phyloP scores from a whole-genome alignment of 2,888 invertebrate species.

The Rutpela maculata region DNA sequence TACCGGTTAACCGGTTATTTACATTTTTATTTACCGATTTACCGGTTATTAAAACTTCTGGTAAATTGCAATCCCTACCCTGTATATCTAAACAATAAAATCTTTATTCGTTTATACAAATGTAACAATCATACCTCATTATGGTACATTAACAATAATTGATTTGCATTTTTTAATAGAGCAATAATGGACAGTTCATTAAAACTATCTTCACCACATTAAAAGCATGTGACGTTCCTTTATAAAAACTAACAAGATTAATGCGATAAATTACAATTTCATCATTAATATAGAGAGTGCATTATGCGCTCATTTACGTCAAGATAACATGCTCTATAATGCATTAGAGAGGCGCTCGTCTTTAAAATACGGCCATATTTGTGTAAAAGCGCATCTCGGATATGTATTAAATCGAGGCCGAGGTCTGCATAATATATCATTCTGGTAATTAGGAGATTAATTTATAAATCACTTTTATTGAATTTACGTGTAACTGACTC shows the following conservation, averaged over 20 bases:
- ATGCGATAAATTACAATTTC: conserved; percentile 40
- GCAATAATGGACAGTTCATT: background rate
- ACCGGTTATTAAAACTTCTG: too few species aligned
- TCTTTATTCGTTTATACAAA: too few species aligned
- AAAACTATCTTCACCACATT: background rate
- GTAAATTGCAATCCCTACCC: too few species aligned
- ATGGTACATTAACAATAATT: too few species aligned
- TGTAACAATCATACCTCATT: too few species aligned
- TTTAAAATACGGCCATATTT: background rate
- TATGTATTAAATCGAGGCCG: background rate
- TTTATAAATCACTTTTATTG: conserved; percentile 7
- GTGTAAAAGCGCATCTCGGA: conserved; percentile 7
- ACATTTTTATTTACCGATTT: too few species aligned
- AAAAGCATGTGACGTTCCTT: too few species aligned
- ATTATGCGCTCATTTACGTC: conserved; percentile 4
- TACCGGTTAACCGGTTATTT: too few species aligned
- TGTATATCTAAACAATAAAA: too few species aligned
- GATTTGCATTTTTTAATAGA: background rate
- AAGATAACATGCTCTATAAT: background rate
- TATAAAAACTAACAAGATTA: conserved; percentile 28
- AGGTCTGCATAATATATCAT: conserved; percentile 4
- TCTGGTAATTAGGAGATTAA: background rate
- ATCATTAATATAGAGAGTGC: conserved; percentile 46
- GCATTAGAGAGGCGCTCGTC: background rate
- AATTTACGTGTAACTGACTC: background rate